A percentile compares a stretch with the other conserved stretches of the same genome.
Evolutionary conservation across 2,113 vertebrate genomes (phyloP).

Genomic region (Zapornia atra): DNA sequence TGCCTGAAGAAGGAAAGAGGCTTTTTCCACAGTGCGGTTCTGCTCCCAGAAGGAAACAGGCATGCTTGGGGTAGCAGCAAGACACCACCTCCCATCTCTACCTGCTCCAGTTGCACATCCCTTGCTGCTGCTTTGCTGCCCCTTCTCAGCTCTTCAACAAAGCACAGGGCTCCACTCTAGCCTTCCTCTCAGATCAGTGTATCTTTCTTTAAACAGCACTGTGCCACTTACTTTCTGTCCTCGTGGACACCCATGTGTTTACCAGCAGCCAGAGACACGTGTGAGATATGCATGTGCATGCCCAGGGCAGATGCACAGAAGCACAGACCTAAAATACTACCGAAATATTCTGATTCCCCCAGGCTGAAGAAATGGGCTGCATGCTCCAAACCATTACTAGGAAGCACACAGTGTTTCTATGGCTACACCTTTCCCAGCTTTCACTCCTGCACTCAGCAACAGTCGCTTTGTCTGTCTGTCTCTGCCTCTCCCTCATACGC

Average conservation of each 20-base stretch:
- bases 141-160: background rate
- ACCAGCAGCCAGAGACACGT: background rate
- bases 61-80: background rate
- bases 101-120: background rate
- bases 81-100: background rate
- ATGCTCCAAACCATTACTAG: background rate
- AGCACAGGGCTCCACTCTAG: background rate
- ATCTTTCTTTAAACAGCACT: background rate
- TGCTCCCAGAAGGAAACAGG: background rate
- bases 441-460: background rate
- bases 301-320: background rate
- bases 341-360: background rate
- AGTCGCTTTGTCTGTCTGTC: background rate
- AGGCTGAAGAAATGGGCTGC: background rate
- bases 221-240: background rate
- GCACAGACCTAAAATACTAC: background rate
- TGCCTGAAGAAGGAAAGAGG: background rate
- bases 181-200: background rate
- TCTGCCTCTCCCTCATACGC: background rate
- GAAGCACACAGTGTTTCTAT: constrained; percentile 42
- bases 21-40: background rate
- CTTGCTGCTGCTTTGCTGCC: background rate
- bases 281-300: background rate
- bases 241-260: background rate
- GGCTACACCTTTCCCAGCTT: constrained; percentile 11